phyloP scores from a whole-genome alignment of 2,797 vertebrate species.

The Cheirogaleus major region DNA sequence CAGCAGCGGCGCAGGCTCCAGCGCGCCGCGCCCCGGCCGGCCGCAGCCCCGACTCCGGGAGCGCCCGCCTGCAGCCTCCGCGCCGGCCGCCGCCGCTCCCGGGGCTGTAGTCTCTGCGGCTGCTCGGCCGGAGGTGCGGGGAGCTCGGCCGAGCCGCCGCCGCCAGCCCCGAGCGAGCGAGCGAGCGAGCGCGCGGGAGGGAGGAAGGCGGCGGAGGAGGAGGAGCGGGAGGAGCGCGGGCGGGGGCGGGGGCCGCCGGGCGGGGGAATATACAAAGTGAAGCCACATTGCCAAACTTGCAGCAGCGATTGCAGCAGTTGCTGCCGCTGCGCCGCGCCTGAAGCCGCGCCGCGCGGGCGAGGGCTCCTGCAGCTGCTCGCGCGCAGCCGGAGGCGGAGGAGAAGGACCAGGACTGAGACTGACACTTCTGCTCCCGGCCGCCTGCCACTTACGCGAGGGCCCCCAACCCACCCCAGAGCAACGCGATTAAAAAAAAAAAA shows the following conservation, averaged over 20 bases:
- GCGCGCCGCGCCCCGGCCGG: constrained; percentile 37
- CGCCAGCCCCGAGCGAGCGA: constrained; percentile 33
- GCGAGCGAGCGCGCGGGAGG: constrained; percentile 55
- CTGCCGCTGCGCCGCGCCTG: constrained; percentile 82
- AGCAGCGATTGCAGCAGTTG: constrained; percentile 84
- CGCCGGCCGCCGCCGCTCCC: background rate
- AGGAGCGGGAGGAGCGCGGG: constrained; percentile 59
- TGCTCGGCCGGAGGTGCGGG: constrained; percentile 31
- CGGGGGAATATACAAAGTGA: constrained; percentile 83
- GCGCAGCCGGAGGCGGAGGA: constrained; percentile 72
- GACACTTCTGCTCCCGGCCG: constrained; percentile 71
- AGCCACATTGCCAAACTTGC: constrained; percentile 86
- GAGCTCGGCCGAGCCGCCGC: constrained; percentile 49
- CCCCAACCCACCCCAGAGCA: constrained; percentile 53
- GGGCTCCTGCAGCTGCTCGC: constrained; percentile 82
- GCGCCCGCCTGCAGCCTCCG: background rate
- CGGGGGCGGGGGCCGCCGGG: constrained; percentile 66
- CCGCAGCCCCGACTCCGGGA: background rate
- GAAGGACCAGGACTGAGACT: constrained; percentile 62
- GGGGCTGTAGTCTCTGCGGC: constrained; percentile 22
- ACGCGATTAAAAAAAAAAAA: constrained; percentile 59
- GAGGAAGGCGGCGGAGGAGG: constrained; percentile 64
- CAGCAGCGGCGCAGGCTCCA: constrained; percentile 73
- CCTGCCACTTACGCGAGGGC: constrained; percentile 63
- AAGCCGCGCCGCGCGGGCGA: constrained; percentile 77